Conservation (phyloP, 2,888 invertebrate species). For the Tillus elongatus region DNA sequence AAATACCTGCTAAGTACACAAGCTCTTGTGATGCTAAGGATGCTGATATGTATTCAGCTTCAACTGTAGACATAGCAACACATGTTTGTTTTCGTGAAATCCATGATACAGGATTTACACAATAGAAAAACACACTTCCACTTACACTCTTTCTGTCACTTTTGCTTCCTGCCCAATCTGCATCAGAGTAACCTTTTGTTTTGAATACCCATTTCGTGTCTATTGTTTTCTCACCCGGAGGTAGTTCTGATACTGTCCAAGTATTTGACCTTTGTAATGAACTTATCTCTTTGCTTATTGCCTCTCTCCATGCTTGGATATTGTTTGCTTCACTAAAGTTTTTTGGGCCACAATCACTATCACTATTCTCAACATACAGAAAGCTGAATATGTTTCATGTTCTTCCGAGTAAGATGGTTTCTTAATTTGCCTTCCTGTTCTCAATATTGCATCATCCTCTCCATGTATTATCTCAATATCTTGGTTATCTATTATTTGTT, state of each 20-base stretch:
- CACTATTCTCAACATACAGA: constrained; percentile 14
- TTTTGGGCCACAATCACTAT: constrained; percentile 7
- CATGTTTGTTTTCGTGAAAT: constrained; percentile 15
- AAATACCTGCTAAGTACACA: too few relatives aligned
- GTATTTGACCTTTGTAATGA: constrained; percentile 16
- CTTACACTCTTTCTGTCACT: constrained; percentile 15
- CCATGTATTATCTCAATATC: too few relatives aligned
- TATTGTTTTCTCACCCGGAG: constrained; percentile 16
- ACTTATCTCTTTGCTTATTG: constrained; percentile 19
- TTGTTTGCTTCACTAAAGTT: constrained; percentile 10
- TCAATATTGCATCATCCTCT: constrained; percentile 4
- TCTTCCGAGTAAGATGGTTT: constrained; percentile 10
- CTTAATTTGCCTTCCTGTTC: constrained; percentile 11
- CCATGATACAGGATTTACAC: constrained; percentile 14
- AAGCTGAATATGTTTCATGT: constrained; percentile 17
- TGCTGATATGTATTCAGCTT: constrained; percentile 16
- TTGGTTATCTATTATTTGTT: too few relatives aligned
- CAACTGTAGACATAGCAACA: constrained; percentile 16
- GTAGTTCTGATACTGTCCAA: constrained; percentile 14
- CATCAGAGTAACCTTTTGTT: constrained; percentile 13
- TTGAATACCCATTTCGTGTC: constrained; percentile 20
- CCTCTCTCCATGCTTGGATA: constrained; percentile 15
- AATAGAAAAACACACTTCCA: constrained; percentile 11
- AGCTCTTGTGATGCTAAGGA: too few relatives aligned
- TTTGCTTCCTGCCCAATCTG: constrained; percentile 12